These are phyloP conservation scores for Tanypteryx hageni DNA, from an alignment of 2,888 invertebrate genomes.

Conservation along the genomic window DNA sequence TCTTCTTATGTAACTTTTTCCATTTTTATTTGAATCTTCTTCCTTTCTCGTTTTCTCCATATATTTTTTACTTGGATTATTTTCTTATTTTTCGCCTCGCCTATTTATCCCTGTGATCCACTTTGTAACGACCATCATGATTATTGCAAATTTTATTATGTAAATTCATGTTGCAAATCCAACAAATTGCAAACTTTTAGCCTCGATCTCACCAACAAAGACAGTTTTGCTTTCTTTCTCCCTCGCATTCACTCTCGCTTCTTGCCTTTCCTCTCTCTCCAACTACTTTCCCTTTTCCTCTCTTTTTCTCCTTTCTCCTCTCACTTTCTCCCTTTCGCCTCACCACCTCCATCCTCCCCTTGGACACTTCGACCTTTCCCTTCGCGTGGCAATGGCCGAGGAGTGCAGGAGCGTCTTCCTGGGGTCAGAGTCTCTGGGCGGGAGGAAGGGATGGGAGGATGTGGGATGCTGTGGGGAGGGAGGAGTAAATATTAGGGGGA, in stretches of 20 bases:
- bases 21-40: background rate
- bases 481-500: background rate
- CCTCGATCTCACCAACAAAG: background rate
- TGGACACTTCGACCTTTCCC: conserved; percentile 3
- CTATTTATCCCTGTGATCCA: no score
- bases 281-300: background rate
- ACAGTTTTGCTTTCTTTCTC: background rate
- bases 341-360: background rate
- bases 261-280: background rate
- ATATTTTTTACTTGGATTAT: background rate
- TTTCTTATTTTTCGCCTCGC: background rate
- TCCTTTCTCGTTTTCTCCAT: background rate
- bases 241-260: background rate
- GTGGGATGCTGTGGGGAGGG: background rate
- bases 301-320: background rate
- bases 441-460: background rate
- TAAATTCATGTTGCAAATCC: no score
- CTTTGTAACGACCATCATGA: background rate
- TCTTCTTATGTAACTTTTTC: no score
- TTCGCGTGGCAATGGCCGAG: conserved; percentile 11
- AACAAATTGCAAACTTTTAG: background rate
- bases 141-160: no score
- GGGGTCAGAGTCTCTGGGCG: background rate
- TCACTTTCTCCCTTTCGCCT: background rate
- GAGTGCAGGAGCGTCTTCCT: background rate